Conservation (phyloP, 2,113 vertebrate genomes). For the Eptesicus fuscus region DNA sequence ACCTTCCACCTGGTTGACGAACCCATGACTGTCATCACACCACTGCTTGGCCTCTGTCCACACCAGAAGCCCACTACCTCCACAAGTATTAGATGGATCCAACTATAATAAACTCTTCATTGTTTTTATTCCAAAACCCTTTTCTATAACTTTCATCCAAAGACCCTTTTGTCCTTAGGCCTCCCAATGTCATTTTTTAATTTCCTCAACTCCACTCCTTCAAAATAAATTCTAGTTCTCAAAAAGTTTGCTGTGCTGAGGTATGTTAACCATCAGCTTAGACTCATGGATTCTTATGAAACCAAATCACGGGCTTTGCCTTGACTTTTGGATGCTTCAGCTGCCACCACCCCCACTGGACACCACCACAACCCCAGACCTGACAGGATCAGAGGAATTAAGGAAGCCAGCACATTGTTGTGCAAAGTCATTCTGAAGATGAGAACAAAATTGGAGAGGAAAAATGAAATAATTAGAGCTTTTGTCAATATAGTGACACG, state of each 20-base stretch:
- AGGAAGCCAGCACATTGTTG: conserved; percentile 50
- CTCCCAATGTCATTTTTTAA: background rate
- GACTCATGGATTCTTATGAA: background rate
- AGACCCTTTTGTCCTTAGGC: background rate
- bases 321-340: conserved; percentile 71
- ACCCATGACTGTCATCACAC: background rate
- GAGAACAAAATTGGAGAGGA: conserved; percentile 4
- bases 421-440: conserved; percentile 18
- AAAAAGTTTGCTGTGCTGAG: background rate
- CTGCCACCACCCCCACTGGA: conserved; percentile 68
- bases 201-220: background rate
- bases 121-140: background rate
- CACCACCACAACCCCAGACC: conserved; percentile 49
- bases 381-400: conserved; percentile 62
- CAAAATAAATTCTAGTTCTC: background rate
- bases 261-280: background rate
- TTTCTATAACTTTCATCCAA: conserved; percentile 3
- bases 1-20: background rate
- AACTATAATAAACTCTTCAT: background rate
- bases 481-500: background rate
- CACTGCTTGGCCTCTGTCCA: background rate
- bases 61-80: background rate
- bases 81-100: background rate
- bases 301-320: background rate
- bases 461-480: conserved; percentile 1